Evolutionary conservation across 2,797 vertebrate genomes (phyloP).

Genomic region (Peromyscus melanophrys): DNA sequence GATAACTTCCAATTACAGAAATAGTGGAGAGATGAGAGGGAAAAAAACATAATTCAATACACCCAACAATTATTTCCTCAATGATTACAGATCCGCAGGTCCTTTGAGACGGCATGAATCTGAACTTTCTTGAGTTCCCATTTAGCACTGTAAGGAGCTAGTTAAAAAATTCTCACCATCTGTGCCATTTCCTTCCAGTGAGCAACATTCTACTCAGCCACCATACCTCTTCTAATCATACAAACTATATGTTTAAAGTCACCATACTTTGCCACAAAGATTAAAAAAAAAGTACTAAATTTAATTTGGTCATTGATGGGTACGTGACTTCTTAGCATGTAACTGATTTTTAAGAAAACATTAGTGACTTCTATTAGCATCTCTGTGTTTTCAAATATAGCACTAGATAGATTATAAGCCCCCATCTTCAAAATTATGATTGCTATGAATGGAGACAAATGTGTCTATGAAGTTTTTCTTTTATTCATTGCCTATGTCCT

Average conservation of each 20-base stretch:
- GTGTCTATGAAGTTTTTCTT: not conserved
- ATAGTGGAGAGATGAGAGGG: constrained; percentile 76
- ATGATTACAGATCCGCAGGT: not conserved
- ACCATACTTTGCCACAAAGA: not conserved
- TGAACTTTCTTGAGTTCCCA: constrained; percentile 5
- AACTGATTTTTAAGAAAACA: not conserved
- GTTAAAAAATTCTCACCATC: not conserved
- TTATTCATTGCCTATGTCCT: not conserved
- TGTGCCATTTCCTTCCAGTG: not conserved
- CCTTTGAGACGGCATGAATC: constrained; percentile 23
- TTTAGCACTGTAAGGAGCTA: not conserved
- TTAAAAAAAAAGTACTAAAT: not conserved
- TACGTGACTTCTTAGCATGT: not conserved
- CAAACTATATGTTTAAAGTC: not conserved
- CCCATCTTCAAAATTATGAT: constrained; percentile 73
- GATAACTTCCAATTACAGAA: constrained; percentile 88
- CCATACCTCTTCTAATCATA: not conserved
- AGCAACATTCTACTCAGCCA: not conserved
- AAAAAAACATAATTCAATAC: not conserved
- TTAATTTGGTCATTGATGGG: not conserved
- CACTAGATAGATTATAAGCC: constrained; percentile 4
- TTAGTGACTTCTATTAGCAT: constrained; percentile 47
- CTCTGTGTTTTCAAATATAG: constrained; percentile 66
- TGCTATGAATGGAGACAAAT: not conserved
- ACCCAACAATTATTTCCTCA: constrained; percentile 82